Evolutionary conservation across 2,888 invertebrate genomes (phyloP).

Genomic region (Brachyptera risi): DNA sequence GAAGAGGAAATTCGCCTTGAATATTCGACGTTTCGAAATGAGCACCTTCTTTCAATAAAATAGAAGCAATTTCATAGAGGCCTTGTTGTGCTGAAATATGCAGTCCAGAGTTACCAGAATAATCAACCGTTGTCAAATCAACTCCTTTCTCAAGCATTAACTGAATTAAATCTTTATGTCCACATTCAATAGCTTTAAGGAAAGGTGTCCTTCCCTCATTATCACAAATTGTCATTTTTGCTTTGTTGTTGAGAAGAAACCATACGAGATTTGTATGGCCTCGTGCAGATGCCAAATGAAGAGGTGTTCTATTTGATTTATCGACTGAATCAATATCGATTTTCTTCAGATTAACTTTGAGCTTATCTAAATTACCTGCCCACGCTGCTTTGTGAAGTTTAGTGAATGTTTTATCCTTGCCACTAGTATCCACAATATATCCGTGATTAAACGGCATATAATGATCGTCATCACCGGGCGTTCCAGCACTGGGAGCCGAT

Average conservation of each 20-base stretch:
- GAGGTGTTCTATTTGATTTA: conserved; percentile 37
- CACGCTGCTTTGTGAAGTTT: conserved; percentile 40
- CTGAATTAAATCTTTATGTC: conserved; percentile 38
- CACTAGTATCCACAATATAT: conserved; percentile 38
- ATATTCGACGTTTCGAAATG: conserved; percentile 39
- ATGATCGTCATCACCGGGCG: conserved; percentile 22
- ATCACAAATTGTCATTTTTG: conserved; percentile 38
- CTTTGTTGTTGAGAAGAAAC: conserved; percentile 40
- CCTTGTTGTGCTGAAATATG: conserved; percentile 39
- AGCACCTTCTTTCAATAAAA: conserved; percentile 40
- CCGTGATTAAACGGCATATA: conserved; percentile 23
- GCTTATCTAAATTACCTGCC: conserved; percentile 40
- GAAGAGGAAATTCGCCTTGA: conserved; percentile 40
- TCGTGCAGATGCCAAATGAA: conserved; percentile 41
- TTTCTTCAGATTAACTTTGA: conserved; percentile 38
- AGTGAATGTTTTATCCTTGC: conserved; percentile 39
- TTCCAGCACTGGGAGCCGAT: conserved; percentile 17
- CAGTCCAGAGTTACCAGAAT: conserved; percentile 38
- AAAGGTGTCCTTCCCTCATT: conserved; percentile 41
- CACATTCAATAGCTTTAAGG: conserved; percentile 41
- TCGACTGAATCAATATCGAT: conserved; percentile 39
- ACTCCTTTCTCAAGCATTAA: conserved; percentile 38
- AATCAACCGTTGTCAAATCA: conserved; percentile 36
- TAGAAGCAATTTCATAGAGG: conserved; percentile 39
- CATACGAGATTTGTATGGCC: conserved; percentile 40